Evolutionary conservation across 1,140 invertebrate species (phyloP), one percentile per base, ranked within the genome.

Genomic region (Macrosteles quadrilineatus): DNA sequence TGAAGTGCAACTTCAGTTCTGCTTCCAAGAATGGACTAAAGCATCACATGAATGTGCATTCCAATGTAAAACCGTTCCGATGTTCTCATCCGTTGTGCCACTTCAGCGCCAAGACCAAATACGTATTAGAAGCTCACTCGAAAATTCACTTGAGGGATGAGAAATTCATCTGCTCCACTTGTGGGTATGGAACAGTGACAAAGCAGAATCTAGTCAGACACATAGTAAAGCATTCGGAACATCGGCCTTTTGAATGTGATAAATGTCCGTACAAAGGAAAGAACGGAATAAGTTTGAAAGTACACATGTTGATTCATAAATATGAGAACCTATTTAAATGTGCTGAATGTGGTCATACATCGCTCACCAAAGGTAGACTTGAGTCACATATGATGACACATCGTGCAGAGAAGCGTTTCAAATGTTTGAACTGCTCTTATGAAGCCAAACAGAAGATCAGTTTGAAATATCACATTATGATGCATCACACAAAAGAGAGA

Each of bases 401-500:
- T n/a, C 4, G 14, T 4, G 27, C 25, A 59, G 55, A 59, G 27
- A 59, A 59, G n/a, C 55, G 55, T 30, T 59, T 59, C 25, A 59
- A 59, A 23, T 59, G 55, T 29, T 6, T 23, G 9, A 6, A 59
- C 14, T 59, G 55, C 55, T 6, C 27, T 12, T 59, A 59, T 30
- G 27, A 59, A 29, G 55, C 55, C 6, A 25, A 29, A 23, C 27
- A 27, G 21, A 59, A 59, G 27, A 59, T 59, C 21, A 59, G 27
- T 23, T 25, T 59, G 25, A 59, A 59, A 11, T 27, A 59, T n/a
- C 55, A 59, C 27, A 59, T 59, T n/a, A 29, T 14, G 2, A 59
- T 59, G 55, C 55, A 59, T 59, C 55, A 59, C 55, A 59, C 55
- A 14, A 59, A 59, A 29, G 55, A 59, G 27, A 59, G 25, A 59